Percentiles rank a stretch among this genome's conserved stretches.
Conservation (phyloP, 2,888 invertebrate species). For the Oscheius sp. region DNA sequence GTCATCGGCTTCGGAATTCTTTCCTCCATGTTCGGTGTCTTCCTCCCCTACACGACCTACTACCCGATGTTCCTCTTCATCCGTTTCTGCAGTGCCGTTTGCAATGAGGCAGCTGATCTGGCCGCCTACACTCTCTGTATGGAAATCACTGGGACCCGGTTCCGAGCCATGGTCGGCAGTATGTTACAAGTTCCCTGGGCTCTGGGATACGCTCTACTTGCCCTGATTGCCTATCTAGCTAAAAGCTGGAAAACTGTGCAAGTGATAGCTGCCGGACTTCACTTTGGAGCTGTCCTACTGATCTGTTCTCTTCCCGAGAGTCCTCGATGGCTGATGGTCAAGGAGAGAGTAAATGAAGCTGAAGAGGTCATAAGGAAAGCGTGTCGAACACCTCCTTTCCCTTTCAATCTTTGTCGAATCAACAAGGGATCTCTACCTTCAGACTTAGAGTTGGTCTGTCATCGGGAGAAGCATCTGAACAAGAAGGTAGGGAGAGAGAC, state of each 20-base stretch:
- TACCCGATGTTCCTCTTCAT: constrained; percentile 70
- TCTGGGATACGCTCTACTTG: constrained; percentile 73
- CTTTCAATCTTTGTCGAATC: constrained; percentile 68
- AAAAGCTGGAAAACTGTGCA: constrained; percentile 72
- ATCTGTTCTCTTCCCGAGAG: constrained; percentile 73
- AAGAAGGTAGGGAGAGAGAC: constrained; percentile 37
- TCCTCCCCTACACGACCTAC: constrained; percentile 69
- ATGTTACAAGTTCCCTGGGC: constrained; percentile 73
- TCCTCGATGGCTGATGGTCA: constrained; percentile 72
- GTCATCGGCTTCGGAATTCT: constrained; percentile 73
- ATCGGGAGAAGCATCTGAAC: constrained; percentile 67
- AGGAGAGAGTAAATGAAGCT: constrained; percentile 71
- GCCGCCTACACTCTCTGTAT: constrained; percentile 73
- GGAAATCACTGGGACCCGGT: constrained; percentile 72
- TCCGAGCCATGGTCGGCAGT: constrained; percentile 72
- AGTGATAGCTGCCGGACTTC: constrained; percentile 70
- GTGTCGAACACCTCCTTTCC: constrained; percentile 71
- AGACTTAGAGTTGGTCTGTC: constrained; percentile 70
- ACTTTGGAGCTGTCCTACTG: constrained; percentile 69
- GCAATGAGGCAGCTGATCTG: constrained; percentile 72
- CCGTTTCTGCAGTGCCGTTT: constrained; percentile 63
- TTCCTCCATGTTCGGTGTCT: constrained; percentile 72
- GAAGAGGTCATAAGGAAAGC: constrained; percentile 72
- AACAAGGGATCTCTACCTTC: constrained; percentile 70
- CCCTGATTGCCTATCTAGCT: constrained; percentile 71